Percentiles rank a stretch among this genome's conserved stretches.
These are phyloP conservation scores for Brachionus rotundiformis DNA, from an alignment of 1,140 invertebrate genomes.

Conservation along the genomic window DNA sequence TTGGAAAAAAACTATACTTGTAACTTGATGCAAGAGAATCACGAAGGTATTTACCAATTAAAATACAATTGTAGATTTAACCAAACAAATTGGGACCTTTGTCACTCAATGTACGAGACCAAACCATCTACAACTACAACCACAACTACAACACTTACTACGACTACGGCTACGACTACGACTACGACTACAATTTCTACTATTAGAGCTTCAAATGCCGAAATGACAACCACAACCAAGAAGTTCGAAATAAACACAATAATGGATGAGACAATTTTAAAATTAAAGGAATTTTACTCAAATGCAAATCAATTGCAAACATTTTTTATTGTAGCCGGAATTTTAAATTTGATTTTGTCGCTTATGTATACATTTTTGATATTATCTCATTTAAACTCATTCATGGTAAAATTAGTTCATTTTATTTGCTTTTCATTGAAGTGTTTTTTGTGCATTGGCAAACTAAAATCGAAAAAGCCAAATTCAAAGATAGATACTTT, in stretches of 20 bases:
- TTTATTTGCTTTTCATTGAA: not conserved
- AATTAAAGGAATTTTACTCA: slow-evolving; percentile 43
- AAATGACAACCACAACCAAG: not conserved
- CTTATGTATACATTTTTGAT: slow-evolving; percentile 13
- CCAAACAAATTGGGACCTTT: not conserved
- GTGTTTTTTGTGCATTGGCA: not conserved
- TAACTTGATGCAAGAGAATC: not conserved
- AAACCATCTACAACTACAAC: not conserved
- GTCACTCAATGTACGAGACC: not conserved
- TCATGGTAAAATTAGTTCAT: not conserved
- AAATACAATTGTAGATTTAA: slow-evolving; percentile 1
- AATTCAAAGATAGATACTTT: not conserved
- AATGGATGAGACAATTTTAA: not conserved
- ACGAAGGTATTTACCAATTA: not conserved
- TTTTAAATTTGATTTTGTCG: slow-evolving; percentile 3
- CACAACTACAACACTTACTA: not conserved
- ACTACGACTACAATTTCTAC: slow-evolving; percentile 1
- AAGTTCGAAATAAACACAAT: not conserved
- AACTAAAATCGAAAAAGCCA: not conserved
- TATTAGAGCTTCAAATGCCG: not conserved
- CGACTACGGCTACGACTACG: not conserved
- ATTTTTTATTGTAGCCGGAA: slow-evolving; percentile 9
- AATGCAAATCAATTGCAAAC: not conserved
- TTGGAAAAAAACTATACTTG: not conserved
- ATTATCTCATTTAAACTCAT: not conserved